phyloP scores from a whole-genome alignment of 2,797 vertebrate genomes.

The Emydoidea blandingii region DNA sequence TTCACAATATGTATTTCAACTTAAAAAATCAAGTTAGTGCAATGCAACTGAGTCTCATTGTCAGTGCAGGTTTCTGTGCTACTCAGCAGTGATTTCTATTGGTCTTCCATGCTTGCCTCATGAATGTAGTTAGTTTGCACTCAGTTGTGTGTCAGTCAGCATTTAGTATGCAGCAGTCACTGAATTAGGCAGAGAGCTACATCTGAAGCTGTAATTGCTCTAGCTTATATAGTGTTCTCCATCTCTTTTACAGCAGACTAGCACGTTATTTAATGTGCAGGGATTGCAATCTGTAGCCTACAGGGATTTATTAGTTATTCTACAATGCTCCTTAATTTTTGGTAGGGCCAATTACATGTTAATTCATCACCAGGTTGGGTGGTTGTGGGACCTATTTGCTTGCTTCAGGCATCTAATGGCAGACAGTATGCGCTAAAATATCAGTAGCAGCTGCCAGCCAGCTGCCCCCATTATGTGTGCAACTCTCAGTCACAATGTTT shows the following conservation, averaged over 20 bases:
- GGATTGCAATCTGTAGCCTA: neutral
- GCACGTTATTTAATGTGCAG: neutral
- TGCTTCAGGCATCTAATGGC: neutral
- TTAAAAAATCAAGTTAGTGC: rapidly evolving
- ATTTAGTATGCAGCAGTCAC: rapidly evolving
- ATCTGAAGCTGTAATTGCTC: neutral
- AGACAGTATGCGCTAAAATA: neutral
- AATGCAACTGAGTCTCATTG: rapidly evolving
- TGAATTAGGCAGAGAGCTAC: neutral
- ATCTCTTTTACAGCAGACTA: neutral
- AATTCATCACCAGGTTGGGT: neutral
- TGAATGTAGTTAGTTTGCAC: rapidly evolving
- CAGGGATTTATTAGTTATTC: rapidly evolving
- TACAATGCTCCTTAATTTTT: neutral
- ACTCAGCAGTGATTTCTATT: rapidly evolving
- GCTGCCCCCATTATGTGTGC: neutral
- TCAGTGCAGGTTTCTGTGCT: neutral
- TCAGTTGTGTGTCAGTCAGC: rapidly evolving
- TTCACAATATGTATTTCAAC: neutral
- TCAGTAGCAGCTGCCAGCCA: conserved; percentile 27
- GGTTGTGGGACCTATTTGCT: neutral
- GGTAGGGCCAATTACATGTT: neutral
- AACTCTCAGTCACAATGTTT: neutral
- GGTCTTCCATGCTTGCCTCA: rapidly evolving
- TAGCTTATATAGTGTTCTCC: neutral